Conservation (phyloP, 2,113 vertebrate species). For the Salvelinus namaycush region DNA sequence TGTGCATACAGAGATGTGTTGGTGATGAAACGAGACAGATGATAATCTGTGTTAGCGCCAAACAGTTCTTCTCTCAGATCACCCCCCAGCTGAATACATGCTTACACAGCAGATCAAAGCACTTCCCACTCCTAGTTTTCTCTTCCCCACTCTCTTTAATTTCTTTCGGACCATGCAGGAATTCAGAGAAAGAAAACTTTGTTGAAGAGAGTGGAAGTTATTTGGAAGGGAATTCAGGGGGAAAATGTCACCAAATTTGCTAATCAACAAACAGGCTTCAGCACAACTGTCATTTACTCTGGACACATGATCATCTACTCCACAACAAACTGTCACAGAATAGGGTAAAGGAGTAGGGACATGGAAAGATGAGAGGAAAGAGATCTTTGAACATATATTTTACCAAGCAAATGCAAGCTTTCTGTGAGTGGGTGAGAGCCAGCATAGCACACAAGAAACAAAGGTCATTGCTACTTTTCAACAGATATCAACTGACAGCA, state of each 20-base stretch:
- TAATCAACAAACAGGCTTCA: too few relatives aligned
- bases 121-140: conserved; percentile 43
- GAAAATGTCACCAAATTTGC: too few relatives aligned
- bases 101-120: conserved; percentile 68
- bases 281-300: too few relatives aligned
- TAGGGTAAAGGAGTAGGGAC: background rate
- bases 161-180: conserved; percentile 46
- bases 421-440: background rate
- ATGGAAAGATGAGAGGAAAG: background rate
- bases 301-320: too few relatives aligned
- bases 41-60: conserved; percentile 65
- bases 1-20: conserved; percentile 53
- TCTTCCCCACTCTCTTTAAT: conserved; percentile 49
- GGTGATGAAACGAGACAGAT: conserved; percentile 55
- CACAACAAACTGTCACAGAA: background rate
- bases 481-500: too few relatives aligned
- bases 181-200: background rate
- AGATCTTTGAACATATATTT: background rate
- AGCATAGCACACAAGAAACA: too few relatives aligned
- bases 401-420: too few relatives aligned
- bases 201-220: background rate
- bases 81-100: conserved; percentile 60
- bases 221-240: too few relatives aligned
- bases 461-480: too few relatives aligned
- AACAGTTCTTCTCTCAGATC: conserved; percentile 60